Conservation (phyloP, 1,140 invertebrate genomes). For the honey bee (Apis mellifera) region DNA sequence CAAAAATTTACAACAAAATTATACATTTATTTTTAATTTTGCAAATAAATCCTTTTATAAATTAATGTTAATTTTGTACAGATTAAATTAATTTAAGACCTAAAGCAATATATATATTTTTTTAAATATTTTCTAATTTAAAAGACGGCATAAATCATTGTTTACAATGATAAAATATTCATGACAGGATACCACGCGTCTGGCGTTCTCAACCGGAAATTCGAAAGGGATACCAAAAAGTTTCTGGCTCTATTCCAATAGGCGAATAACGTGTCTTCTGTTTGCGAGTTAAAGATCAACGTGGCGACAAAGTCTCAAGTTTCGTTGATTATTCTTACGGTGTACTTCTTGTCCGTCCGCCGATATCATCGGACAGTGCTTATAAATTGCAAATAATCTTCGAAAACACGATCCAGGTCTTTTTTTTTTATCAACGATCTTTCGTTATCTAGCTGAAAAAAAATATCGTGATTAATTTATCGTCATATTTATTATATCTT, state of each 20-base stretch:
- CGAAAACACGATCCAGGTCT: background rate
- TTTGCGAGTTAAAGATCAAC: constrained; percentile 32
- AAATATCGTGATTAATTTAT: background rate
- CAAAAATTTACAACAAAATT: constrained; percentile 14
- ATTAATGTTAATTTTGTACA: background rate
- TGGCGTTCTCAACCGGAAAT: constrained; percentile 57
- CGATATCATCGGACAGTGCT: constrained; percentile 9
- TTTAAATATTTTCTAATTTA: background rate
- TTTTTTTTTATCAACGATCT: constrained; percentile 14
- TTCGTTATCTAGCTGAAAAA: background rate
- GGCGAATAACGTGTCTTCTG: constrained; percentile 46
- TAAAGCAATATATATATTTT: background rate
- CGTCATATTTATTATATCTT: background rate
- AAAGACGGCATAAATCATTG: background rate
- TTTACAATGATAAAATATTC: background rate
- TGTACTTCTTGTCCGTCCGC: constrained; percentile 2
- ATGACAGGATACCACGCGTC: constrained; percentile 21
- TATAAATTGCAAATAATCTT: background rate
- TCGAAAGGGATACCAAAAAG: constrained; percentile 59
- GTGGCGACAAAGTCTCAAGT: constrained; percentile 31
- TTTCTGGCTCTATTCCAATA: constrained; percentile 58
- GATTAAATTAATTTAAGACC: too few relatives aligned
- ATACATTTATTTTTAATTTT: background rate
- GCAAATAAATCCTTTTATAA: too few relatives aligned
- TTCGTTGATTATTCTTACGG: constrained; percentile 49